Evolutionary conservation across 2,113 vertebrate species (phyloP).

Genomic region (Cyanoramphus novaezelandiae): DNA sequence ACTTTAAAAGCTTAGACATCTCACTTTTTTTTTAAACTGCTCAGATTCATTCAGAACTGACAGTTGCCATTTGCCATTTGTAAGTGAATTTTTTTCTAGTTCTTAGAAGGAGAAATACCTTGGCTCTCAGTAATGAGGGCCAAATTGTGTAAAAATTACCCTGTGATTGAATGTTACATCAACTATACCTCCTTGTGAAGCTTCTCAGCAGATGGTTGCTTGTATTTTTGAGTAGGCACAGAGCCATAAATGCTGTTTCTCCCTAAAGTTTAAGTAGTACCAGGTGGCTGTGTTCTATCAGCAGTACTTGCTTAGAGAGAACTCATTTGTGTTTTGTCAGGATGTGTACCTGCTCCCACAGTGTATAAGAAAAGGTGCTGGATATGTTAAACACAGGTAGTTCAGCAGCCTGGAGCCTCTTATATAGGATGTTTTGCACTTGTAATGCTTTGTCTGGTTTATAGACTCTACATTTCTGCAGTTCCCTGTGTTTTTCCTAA

Average conservation of each 20-base stretch:
- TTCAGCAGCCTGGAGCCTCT: neutral
- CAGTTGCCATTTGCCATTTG: neutral
- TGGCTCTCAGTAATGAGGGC: neutral
- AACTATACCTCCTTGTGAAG: neutral
- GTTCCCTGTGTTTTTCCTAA: neutral
- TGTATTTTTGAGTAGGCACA: neutral
- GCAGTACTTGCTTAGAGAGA: neutral
- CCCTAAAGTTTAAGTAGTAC: neutral
- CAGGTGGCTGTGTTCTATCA: fast-evolving
- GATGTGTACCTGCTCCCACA: neutral
- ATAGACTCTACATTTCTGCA: neutral
- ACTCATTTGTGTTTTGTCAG: neutral
- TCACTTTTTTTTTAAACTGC: neutral
- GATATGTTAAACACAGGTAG: neutral
- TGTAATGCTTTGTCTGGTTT: neutral
- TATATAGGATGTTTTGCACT: neutral
- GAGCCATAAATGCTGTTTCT: neutral
- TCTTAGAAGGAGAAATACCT: neutral
- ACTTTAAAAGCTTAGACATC: neutral
- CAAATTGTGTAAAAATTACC: neutral
- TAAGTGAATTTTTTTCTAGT: neutral
- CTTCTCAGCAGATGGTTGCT: neutral
- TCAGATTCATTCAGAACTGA: neutral
- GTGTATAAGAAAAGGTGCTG: neutral
- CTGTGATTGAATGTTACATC: neutral